A percentile compares a stretch with the other conserved stretches of the same genome.
phyloP scores from a whole-genome alignment of 2,888 invertebrate genomes.

The Gymnocheta viridis region DNA sequence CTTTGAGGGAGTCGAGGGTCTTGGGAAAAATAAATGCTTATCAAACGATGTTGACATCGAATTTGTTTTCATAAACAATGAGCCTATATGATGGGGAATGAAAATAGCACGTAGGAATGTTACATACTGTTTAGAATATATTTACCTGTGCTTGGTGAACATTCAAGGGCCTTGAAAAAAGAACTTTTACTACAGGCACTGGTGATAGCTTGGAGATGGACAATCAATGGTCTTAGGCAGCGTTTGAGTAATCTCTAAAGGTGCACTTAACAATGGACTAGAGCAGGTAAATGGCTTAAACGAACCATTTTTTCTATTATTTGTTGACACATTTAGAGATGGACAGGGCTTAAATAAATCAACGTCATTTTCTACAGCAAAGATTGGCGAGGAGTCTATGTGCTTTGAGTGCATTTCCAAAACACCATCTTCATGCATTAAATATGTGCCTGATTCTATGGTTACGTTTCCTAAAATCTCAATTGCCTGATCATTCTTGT shows the following conservation, averaged over 20 bases:
- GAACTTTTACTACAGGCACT: no score
- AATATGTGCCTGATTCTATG: slow-evolving; percentile 13
- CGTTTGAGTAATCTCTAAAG: background rate
- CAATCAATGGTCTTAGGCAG: background rate
- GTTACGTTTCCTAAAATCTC: slow-evolving; percentile 34
- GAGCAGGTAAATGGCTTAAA: background rate
- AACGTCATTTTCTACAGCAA: background rate
- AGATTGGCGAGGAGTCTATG: background rate
- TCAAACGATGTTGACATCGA: slow-evolving; percentile 17
- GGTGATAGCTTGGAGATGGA: background rate
- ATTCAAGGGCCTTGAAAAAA: no score
- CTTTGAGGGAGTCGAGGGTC: background rate
- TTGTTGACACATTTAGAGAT: background rate
- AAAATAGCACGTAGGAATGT: background rate
- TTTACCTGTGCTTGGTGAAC: background rate
- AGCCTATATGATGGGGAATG: background rate
- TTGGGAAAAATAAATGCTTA: slow-evolving; percentile 35
- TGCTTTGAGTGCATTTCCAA: slow-evolving; percentile 6
- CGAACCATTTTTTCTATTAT: no score
- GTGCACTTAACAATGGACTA: background rate
- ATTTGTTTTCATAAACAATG: background rate
- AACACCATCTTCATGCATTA: slow-evolving; percentile 22
- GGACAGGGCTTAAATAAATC: background rate
- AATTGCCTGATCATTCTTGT: background rate
- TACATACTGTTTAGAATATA: background rate